Evolutionary conservation across 2,888 invertebrate species (phyloP), one percentile per base, ranked within the genome.

Genomic region (Tanypteryx hageni): DNA sequence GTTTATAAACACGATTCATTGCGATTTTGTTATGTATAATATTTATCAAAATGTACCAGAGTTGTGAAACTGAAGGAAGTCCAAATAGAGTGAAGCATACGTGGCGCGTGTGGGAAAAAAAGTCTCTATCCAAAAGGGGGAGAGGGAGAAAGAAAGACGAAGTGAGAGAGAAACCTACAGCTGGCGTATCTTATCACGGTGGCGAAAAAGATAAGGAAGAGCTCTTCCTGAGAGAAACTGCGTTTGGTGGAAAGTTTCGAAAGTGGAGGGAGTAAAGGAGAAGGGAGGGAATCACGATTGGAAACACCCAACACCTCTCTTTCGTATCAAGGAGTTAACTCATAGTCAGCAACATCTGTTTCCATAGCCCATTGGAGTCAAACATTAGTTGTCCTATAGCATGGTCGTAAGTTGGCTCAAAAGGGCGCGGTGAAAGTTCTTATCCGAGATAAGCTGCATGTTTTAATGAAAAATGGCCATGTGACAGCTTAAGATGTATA

Each of bases 311-410:
- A 44, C 44, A 5, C 44, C 44, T 18, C 57, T 11, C 56, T 83
- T 83, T 57, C n/a, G 57, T 83, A 83, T 83, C 83, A 57, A 83
- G 83, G 83, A 83, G 27, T 83, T 44, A 57, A 83, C 56, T 83
- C 83, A 16, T 57, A 83, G 83, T n/a, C 83, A 44, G 83, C 83
- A 56, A 83, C 83, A 83, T 83, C 83, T 83, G 83, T 83, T 44
- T 83, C 83, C 83, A 83, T 83, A 83, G 44, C 83, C 83, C 83
- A 57, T 83, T 83, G 83, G 56, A 83, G 83, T 83, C 83, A 83
- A 83, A 57, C 83, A 83, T 83, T 56, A 83, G 83, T 83, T 18
- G 56, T 0, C 83, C 56, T 44, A 44, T 44, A 3, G 44, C 44
- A 5, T 44, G 44, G 5, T 44, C 44, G 44, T 44, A 16, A 83